Evolutionary conservation across 2,888 invertebrate species (phyloP).

Genomic region (Scaptomyza flava): DNA sequence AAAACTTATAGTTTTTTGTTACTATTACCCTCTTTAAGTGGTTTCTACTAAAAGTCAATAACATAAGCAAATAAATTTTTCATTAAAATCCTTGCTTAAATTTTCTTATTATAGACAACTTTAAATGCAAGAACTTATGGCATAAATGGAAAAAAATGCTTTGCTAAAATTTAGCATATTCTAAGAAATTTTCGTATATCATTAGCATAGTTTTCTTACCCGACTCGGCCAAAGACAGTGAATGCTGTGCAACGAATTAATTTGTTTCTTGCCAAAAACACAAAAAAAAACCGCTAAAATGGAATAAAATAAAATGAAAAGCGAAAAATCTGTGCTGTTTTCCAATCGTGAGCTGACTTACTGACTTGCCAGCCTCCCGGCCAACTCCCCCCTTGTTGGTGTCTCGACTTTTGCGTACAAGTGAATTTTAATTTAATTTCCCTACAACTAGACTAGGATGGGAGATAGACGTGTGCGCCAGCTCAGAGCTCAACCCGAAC

Average conservation of each 20-base stretch:
- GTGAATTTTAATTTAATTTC: conserved; percentile 79
- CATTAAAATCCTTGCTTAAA: neutral
- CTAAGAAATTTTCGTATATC: conserved; percentile 61
- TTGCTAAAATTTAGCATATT: conserved; percentile 46
- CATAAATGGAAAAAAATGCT: conserved; percentile 34
- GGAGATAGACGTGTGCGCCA: conserved; percentile 72
- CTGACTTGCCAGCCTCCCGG: conserved; percentile 44
- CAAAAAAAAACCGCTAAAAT: conserved; percentile 5
- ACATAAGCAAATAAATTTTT: neutral
- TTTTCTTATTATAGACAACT: neutral
- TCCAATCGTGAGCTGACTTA: conserved; percentile 74
- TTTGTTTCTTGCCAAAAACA: conserved; percentile 59
- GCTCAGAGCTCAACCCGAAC: conserved; percentile 58
- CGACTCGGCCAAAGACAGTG: conserved; percentile 36
- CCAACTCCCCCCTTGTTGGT: conserved; percentile 6
- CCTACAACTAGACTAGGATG: conserved; percentile 72
- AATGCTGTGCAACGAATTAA: conserved; percentile 66
- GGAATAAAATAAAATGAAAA: conserved; percentile 28
- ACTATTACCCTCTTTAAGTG: no score
- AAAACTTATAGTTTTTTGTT: no score
- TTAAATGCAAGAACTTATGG: conserved; percentile 13
- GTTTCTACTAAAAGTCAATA: no score
- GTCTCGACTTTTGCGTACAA: conserved; percentile 72
- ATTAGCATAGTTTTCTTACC: conserved; percentile 69
- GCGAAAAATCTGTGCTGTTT: conserved; percentile 68